phyloP scores from a whole-genome alignment of 2,888 invertebrate genomes.

The Ligdia adustata region DNA sequence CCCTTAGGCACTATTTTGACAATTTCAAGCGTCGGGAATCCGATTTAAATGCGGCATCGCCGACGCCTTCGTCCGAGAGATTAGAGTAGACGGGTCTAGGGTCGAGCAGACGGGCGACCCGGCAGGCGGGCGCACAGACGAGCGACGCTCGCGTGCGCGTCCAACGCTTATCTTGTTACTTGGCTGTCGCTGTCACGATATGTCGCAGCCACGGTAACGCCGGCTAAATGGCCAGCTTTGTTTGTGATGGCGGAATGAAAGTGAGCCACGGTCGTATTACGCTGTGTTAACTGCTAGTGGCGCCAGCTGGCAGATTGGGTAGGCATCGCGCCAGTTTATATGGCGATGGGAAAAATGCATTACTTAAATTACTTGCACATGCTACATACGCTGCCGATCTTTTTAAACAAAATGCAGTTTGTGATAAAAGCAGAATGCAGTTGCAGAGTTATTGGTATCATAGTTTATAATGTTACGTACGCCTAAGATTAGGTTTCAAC shows the following conservation, averaged over 20 bases:
- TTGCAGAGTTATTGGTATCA: too few relatives aligned
- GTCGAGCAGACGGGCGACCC: slow-evolving; percentile 22
- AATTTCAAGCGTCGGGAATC: slow-evolving; percentile 44
- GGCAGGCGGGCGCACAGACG: slow-evolving; percentile 23
- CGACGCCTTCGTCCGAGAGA: slow-evolving; percentile 44
- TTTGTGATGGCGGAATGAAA: slow-evolving; percentile 39
- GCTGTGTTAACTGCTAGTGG: slow-evolving; percentile 3
- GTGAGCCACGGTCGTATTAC: slow-evolving; percentile 19
- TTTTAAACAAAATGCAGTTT: not conserved
- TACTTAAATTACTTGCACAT: slow-evolving; percentile 1
- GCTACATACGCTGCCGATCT: not conserved
- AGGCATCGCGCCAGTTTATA: not conserved
- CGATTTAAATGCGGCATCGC: slow-evolving; percentile 34
- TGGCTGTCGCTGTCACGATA: slow-evolving; percentile 59
- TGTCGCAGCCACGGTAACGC: slow-evolving; percentile 48
- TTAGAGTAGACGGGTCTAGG: slow-evolving; percentile 45
- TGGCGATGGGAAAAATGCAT: not conserved
- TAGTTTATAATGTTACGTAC: too few relatives aligned
- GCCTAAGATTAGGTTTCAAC: too few relatives aligned
- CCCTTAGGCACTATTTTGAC: slow-evolving; percentile 46
- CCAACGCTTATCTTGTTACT: slow-evolving; percentile 68
- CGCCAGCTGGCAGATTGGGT: slow-evolving; percentile 4
- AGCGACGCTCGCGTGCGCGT: slow-evolving; percentile 41
- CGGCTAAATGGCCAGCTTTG: slow-evolving; percentile 56
- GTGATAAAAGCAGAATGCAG: too few relatives aligned